phyloP scores from a whole-genome alignment of 1,140 invertebrate genomes.

The Megalopta genalis region DNA sequence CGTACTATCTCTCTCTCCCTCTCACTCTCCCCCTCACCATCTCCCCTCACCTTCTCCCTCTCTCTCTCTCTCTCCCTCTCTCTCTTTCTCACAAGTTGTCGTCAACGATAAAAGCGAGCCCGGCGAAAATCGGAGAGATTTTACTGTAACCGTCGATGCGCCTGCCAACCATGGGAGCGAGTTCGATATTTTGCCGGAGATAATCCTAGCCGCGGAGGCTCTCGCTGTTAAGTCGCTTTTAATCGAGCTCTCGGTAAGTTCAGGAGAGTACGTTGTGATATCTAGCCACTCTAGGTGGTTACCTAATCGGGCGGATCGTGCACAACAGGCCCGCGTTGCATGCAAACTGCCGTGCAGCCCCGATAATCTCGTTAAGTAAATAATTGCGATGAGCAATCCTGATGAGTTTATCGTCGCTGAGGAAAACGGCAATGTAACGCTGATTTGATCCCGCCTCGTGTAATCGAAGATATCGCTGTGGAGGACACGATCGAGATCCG shows the following conservation, averaged over 20 bases:
- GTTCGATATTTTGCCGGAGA: constrained; percentile 37
- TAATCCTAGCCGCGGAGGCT: constrained; percentile 25
- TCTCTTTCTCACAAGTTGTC: too few species aligned
- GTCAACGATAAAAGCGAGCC: too few species aligned
- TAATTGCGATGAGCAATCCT: constrained; percentile 72
- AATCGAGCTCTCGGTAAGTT: background rate
- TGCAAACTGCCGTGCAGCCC: constrained; percentile 69
- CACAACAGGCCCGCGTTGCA: constrained; percentile 63
- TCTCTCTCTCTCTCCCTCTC: too few species aligned
- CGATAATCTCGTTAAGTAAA: constrained; percentile 66
- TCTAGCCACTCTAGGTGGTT: constrained; percentile 27
- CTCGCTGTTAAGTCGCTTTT: constrained; percentile 52
- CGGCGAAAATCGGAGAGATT: too few species aligned
- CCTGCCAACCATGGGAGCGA: constrained; percentile 29
- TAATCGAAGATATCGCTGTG: constrained; percentile 27
- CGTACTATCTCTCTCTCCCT: too few species aligned
- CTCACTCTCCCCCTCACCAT: too few species aligned
- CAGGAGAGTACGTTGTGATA: constrained; percentile 23
- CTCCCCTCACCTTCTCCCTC: too few species aligned
- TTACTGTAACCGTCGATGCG: constrained; percentile 37
- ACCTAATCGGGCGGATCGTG: background rate
- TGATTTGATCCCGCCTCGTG: constrained; percentile 1
- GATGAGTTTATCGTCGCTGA: constrained; percentile 69
- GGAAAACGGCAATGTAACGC: too few species aligned
- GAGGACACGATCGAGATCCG: background rate